phyloP scores from a whole-genome alignment of 2,113 vertebrate genomes.

The Calidris pugnax region DNA sequence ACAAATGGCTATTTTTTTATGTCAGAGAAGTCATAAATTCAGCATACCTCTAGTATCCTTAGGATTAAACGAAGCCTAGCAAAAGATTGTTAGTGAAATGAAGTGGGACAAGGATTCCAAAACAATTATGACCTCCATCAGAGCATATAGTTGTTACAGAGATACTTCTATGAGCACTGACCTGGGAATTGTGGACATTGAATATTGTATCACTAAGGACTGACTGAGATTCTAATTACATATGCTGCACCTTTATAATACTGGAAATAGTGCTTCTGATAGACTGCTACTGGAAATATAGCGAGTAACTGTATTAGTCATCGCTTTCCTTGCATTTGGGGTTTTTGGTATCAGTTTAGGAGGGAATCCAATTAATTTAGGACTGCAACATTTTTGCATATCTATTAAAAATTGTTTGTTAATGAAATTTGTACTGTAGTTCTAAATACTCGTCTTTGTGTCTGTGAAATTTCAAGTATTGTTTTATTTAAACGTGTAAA shows the following conservation, averaged over 20 bases:
- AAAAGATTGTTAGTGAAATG: neutral
- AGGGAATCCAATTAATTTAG: neutral
- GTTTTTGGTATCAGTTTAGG: neutral
- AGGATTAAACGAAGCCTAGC: neutral
- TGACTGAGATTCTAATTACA: neutral
- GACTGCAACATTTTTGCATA: neutral
- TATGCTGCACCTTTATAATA: neutral
- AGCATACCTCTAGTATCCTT: neutral
- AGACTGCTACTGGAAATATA: neutral
- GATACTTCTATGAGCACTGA: neutral
- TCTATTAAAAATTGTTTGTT: neutral
- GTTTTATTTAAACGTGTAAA: neutral
- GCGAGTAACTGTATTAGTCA: neutral
- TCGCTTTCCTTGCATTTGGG: neutral
- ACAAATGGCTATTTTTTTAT: neutral
- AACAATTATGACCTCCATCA: conserved; percentile 16
- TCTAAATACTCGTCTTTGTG: neutral
- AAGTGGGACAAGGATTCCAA: neutral
- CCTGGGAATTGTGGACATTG: neutral
- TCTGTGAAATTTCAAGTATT: neutral
- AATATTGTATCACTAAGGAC: neutral
- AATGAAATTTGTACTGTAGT: conserved; percentile 6
- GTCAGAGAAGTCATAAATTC: neutral
- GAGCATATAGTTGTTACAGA: conserved; percentile 2
- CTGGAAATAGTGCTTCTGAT: neutral